phyloP scores from a whole-genome alignment of 2,888 invertebrate genomes.

The Conchocele bisecta region DNA sequence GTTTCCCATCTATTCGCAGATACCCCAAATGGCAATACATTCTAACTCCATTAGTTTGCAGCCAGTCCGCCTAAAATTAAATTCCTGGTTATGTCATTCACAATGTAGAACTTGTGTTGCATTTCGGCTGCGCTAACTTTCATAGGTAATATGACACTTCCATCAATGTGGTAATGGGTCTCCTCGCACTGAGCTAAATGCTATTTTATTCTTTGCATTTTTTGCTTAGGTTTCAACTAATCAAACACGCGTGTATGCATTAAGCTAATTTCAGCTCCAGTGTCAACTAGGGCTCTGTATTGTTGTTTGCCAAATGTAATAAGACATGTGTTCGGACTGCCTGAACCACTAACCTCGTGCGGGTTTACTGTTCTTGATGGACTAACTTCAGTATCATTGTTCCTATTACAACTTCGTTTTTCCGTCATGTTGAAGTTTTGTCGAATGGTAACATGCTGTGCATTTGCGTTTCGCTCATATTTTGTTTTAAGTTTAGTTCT shows the following conservation, averaged over 20 bases:
- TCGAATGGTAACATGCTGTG: too few relatives aligned
- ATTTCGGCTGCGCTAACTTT: not conserved
- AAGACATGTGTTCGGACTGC: slow-evolving; percentile 7
- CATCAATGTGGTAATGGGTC: not conserved
- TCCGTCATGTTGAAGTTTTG: not conserved
- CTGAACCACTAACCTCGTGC: slow-evolving; percentile 1
- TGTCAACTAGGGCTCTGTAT: not conserved
- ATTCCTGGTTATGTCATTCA: slow-evolving; percentile 5
- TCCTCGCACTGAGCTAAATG: not conserved
- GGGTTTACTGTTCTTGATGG: not conserved
- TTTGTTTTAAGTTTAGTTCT: too few relatives aligned
- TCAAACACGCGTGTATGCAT: slow-evolving; percentile 15
- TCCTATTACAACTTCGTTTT: too few relatives aligned
- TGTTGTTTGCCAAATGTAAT: not conserved
- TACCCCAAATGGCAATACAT: slow-evolving; percentile 2
- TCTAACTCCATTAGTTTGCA: not conserved
- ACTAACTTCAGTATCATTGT: too few relatives aligned
- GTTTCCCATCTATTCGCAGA: not conserved
- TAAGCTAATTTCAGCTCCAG: too few relatives aligned
- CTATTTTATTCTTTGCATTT: not conserved
- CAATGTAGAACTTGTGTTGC: not conserved
- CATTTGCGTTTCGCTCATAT: too few relatives aligned
- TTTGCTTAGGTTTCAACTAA: not conserved
- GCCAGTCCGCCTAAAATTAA: slow-evolving; percentile 16
- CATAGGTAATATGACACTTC: not conserved